Conservation (phyloP, 2,797 vertebrate genomes). For the Calcarius lapponicus region DNA sequence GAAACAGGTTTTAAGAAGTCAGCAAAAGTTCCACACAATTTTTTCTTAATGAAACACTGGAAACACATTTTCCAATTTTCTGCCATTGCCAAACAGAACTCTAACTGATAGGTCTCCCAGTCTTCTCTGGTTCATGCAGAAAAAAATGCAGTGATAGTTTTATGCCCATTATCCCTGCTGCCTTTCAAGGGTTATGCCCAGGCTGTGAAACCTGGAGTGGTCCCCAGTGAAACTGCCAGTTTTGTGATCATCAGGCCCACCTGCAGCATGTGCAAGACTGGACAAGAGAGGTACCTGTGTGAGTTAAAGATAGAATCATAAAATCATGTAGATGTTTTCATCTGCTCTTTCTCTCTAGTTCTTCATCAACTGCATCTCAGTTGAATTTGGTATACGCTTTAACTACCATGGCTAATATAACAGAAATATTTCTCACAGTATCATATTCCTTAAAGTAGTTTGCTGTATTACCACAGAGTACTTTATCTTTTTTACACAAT, state of each 20-base stretch:
- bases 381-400: background rate
- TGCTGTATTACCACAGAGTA: background rate
- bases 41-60: background rate
- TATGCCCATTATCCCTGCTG: background rate
- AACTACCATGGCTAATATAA: background rate
- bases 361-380: background rate
- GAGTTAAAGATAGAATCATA: background rate
- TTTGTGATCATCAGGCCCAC: background rate
- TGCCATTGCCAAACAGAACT: background rate
- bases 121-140: background rate
- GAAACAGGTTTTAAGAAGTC: background rate
- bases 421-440: background rate
- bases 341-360: background rate
- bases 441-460: background rate
- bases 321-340: background rate
- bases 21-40: background rate
- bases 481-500: background rate
- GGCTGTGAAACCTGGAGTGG: background rate
- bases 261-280: accelerated
- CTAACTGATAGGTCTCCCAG: background rate
- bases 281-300: background rate
- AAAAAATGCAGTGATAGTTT: background rate
- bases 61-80: background rate
- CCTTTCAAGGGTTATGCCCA: background rate
- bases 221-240: background rate